Base-by-base conservation (phyloP, 1,140 invertebrate species). In the Drosophila yakuba region DNA sequence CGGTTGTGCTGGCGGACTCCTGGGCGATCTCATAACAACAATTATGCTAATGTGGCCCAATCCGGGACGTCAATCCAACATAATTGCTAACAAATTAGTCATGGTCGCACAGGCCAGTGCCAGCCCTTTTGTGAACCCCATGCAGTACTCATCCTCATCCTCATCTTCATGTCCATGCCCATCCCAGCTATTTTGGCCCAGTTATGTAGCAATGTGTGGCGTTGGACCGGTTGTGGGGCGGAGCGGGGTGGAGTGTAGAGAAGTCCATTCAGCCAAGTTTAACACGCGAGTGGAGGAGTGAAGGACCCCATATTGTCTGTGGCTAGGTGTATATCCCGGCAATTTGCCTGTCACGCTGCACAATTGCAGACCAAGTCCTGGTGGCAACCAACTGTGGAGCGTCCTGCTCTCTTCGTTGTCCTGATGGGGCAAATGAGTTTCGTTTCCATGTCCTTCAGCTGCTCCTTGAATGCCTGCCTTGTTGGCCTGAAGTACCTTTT, bases 51-150 rank as follows among this genome's bases (percentile, higher is more conserved):
- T 85, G 81, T 80, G 41, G 77, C 77, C 81, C 81, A 80, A 71
- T 80, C 77, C 77, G 77, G 56, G 66, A 80, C 62, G 81, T 80
- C 81, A 80, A 85, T 85, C 81, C 81, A 71, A 77, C 81, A 85
- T 85, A 85, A 85, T 85, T 85, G 81, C 81, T 80, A 80, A 85
- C 81, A 85, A 85, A 85, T 85, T 85, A 85, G 81, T 85, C 81
- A 85, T 85, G 81, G 77, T 85, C 81, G 67, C 67, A 77, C 59
- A 81, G 78, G 71, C 52, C 76, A 51, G 38, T 32, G 58, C 47
- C 72, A 57, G 52, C 47, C n/a, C 23, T 47, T 25, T 14, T 15
- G 8, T 36, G 41, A 47, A 17, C 28, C 23, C 35, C 51, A 45
- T 15, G 36, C 44, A 47, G 58, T 32, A 32, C 50, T 51, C 61